Conservation (phyloP, 2,888 invertebrate genomes). For the Octonoba sinensis region DNA sequence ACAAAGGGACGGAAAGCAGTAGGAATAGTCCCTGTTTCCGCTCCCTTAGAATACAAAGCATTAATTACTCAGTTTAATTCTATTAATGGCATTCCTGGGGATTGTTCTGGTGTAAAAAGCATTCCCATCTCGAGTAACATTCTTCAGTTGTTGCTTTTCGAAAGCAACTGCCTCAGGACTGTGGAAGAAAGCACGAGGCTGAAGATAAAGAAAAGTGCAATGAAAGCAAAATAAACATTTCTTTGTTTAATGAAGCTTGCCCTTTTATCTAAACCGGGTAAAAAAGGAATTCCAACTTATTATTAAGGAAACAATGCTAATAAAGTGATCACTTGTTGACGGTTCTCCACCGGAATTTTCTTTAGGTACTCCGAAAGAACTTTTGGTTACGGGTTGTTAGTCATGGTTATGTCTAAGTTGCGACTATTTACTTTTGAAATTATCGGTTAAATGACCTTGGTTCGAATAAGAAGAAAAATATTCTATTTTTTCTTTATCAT, state of each 20-base stretch:
- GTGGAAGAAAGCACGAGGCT: too few relatives aligned
- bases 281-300: constrained; percentile 11
- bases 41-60: too few relatives aligned
- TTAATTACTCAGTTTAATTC: too few relatives aligned
- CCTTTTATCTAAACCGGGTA: constrained; percentile 5
- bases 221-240: neutral
- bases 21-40: too few relatives aligned
- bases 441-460: constrained; percentile 2
- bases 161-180: constrained; percentile 22
- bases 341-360: constrained; percentile 3
- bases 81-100: too few relatives aligned
- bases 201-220: constrained; percentile 1
- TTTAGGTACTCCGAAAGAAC: constrained; percentile 3
- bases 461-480: constrained; percentile 17
- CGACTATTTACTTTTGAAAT: constrained; percentile 5
- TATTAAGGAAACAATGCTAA: constrained; percentile 21
- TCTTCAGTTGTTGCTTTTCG: too few relatives aligned
- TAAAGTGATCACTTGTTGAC: constrained; percentile 11
- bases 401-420: neutral
- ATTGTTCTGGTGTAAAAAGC: too few relatives aligned
- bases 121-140: too few relatives aligned
- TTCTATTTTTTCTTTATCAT: neutral
- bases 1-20: too few relatives aligned
- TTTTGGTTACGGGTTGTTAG: constrained; percentile 28
- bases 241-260: constrained; percentile 49